These are phyloP conservation scores for Holothuria glaberrima DNA, from an alignment of 35 echinoderm and acorn worm genomes.

Conservation along the genomic window DNA sequence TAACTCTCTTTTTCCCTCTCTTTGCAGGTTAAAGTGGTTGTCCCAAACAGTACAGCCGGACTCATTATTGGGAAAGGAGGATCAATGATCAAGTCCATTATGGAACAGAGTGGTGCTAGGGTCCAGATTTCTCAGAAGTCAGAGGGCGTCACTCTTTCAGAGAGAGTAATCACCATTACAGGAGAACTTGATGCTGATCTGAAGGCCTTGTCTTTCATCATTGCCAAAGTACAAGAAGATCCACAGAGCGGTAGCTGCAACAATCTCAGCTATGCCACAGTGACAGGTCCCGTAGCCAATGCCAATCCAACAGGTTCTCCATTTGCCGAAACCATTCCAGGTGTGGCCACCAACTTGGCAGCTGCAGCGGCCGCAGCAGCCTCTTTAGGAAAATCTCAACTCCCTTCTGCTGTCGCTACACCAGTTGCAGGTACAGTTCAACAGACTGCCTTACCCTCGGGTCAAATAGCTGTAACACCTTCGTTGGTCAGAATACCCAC, in stretches of 20 bases:
- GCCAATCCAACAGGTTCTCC: slow-evolving; percentile 98
- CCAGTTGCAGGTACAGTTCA: background rate
- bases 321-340: slow-evolving; percentile 83
- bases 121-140: slow-evolving; percentile 99
- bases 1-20: slow-evolving; percentile 7
- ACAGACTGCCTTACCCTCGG: slow-evolving; percentile 14
- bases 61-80: slow-evolving; percentile 97
- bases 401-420: background rate
- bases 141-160: slow-evolving; percentile 93
- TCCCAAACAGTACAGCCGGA: slow-evolving; percentile 98
- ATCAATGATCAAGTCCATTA: slow-evolving; percentile 95
- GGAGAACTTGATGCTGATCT: slow-evolving; percentile 84
- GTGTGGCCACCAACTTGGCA: slow-evolving; percentile 55
- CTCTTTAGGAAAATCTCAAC: slow-evolving; percentile 28
- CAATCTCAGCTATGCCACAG: slow-evolving; percentile 97
- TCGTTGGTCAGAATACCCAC: slow-evolving; percentile 63
- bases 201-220: slow-evolving; percentile 94
- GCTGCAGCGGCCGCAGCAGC: slow-evolving; percentile 72
- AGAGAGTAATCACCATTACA: slow-evolving; percentile 90
- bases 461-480: slow-evolving; percentile 43
- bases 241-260: slow-evolving; percentile 99
- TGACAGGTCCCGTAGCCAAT: slow-evolving; percentile 94
- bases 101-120: slow-evolving; percentile 93
- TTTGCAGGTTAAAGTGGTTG: slow-evolving; percentile 89
- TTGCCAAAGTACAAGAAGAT: slow-evolving; percentile 97